Evolutionary conservation across 2,888 invertebrate species (phyloP).

Genomic region (Alitta virens): DNA sequence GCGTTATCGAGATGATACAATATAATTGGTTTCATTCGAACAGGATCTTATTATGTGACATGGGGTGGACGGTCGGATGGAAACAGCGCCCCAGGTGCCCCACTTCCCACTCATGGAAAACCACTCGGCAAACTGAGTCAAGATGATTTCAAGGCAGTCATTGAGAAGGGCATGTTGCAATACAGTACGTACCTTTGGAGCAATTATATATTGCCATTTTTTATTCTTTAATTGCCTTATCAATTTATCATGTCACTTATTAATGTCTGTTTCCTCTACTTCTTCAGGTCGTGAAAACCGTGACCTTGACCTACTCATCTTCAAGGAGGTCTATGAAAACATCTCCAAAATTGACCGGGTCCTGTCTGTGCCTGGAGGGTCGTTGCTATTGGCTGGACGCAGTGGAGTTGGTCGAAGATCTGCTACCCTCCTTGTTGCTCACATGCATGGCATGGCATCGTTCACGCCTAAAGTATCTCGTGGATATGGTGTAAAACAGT

Average conservation of each 20-base stretch:
- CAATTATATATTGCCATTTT: background rate
- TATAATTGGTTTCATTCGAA: background rate
- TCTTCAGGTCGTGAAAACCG: slow-evolving; percentile 67
- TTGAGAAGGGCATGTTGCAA: slow-evolving; percentile 57
- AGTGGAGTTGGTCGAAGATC: slow-evolving; percentile 80
- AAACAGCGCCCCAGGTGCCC: slow-evolving; percentile 48
- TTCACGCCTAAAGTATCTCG: slow-evolving; percentile 62
- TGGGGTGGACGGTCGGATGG: slow-evolving; percentile 52
- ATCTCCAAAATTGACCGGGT: slow-evolving; percentile 68
- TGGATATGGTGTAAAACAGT: slow-evolving; percentile 66
- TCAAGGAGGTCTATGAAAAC: slow-evolving; percentile 68
- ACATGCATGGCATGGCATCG: slow-evolving; percentile 69
- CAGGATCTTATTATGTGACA: slow-evolving; percentile 54
- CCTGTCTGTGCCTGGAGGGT: slow-evolving; percentile 65
- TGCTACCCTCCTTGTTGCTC: slow-evolving; percentile 72
- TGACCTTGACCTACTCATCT: slow-evolving; percentile 66
- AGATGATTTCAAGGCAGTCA: slow-evolving; percentile 60
- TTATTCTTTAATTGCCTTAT: background rate
- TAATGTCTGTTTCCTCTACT: background rate
- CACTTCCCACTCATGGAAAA: slow-evolving; percentile 57
- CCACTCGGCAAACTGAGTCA: slow-evolving; percentile 56
- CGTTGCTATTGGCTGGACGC: slow-evolving; percentile 72
- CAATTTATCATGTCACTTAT: too few relatives aligned
- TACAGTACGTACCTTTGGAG: slow-evolving; percentile 41
- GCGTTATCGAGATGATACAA: background rate